These are phyloP conservation scores for Gnathonemus echidnorhynchus DNA, from an alignment of 2,113 vertebrate species.

Conservation along the genomic window DNA sequence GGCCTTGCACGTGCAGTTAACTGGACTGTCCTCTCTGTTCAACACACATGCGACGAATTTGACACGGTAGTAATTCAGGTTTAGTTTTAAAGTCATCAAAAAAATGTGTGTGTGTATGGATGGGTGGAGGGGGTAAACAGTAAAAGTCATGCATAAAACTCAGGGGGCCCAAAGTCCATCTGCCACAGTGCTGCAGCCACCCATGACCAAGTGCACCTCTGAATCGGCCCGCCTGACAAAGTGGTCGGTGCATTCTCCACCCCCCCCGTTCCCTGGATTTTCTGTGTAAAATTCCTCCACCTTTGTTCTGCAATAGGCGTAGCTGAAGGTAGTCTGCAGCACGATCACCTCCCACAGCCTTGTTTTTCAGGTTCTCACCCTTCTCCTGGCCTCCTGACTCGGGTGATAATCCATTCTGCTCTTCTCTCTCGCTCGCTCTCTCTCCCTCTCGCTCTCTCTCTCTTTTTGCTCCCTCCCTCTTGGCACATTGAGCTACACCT, in stretches of 20 bases:
- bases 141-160: neutral
- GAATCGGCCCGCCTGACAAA: neutral
- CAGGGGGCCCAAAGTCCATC: neutral
- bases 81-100: neutral
- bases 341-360: neutral
- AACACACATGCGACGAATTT: neutral
- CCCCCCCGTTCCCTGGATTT: neutral
- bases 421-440: neutral
- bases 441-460: neutral
- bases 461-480: neutral
- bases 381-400: neutral
- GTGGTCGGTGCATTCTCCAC: neutral
- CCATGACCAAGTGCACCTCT: neutral
- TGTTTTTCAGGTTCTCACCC: slow-evolving; percentile 15
- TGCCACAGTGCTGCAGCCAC: neutral
- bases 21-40: neutral
- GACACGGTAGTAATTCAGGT: neutral
- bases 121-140: neutral
- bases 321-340: neutral
- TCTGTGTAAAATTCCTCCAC: neutral
- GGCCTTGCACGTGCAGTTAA: neutral
- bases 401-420: neutral
- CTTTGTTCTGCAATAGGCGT: neutral
- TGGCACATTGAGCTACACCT: neutral
- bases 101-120: neutral